Conservation (phyloP, 2,888 invertebrate species). For the Eristalinus sepulchralis region DNA sequence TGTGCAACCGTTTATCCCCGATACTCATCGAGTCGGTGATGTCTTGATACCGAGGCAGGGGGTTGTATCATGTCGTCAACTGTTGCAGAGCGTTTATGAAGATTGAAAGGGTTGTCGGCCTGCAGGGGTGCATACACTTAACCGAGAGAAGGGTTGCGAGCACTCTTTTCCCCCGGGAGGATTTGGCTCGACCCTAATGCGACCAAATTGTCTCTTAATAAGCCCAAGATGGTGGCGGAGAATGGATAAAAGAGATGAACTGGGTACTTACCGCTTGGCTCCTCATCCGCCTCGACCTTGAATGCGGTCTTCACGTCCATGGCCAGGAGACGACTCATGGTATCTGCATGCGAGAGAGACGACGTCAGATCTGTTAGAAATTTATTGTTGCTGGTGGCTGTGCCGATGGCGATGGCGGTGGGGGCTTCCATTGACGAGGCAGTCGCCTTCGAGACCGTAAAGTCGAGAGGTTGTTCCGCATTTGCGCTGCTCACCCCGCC, state of each 20-base stretch:
- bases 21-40: slow-evolving; percentile 62
- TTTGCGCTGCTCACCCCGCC: slow-evolving; percentile 74
- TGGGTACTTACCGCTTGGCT: slow-evolving; percentile 52
- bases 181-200: slow-evolving; percentile 65
- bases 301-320: slow-evolving; percentile 56
- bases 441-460: slow-evolving; percentile 59
- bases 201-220: slow-evolving; percentile 60
- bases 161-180: slow-evolving; percentile 46
- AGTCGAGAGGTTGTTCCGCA: slow-evolving; percentile 73
- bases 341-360: slow-evolving; percentile 68
- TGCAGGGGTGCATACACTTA: slow-evolving; percentile 62
- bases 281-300: slow-evolving; percentile 59
- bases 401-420: background rate
- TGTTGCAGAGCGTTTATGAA: slow-evolving; percentile 65
- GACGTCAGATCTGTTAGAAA: slow-evolving; percentile 69
- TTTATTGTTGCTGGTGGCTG: slow-evolving; percentile 55
- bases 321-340: slow-evolving; percentile 62
- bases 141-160: slow-evolving; percentile 31
- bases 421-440: slow-evolving; percentile 46
- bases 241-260: background rate
- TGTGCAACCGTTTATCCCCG: slow-evolving; percentile 57
- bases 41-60: slow-evolving; percentile 51
- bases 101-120: slow-evolving; percentile 67
- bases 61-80: slow-evolving; percentile 59
- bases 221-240: slow-evolving; percentile 7